Evolutionary conservation across 1,140 invertebrate species (phyloP), one percentile per base, ranked within the genome.

Genomic region (Babylonia areolata): DNA sequence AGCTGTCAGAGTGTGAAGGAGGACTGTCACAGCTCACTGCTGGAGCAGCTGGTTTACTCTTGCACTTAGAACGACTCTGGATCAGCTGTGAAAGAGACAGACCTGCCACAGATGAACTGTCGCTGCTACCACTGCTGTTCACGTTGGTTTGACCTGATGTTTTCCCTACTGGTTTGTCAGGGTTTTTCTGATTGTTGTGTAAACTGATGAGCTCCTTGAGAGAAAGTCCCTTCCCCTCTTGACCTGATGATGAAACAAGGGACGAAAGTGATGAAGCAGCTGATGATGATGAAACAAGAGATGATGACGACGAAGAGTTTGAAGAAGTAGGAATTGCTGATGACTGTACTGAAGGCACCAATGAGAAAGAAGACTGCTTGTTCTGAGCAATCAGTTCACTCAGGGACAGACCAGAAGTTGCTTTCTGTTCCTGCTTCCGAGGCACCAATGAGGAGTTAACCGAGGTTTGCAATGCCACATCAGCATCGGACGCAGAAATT

Each of bases 21-120:
- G 40, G 28, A 51, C 31, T 58, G 20, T 81, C n/a, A n/a, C 0
- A 17, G 37, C 31, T 31, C 31, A 11, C 28, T 64, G 69, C 39
- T 42, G 51, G 78, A 33, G 46, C 3, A 33, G 2, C 23, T 23
- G 78, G 40, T 54, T 80, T 51, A 17, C 11, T 31, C 12, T 42
- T 42, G 6, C 9, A 23, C 37, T 51, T 3, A 31, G 78, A 54
- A 20, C 54, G 40, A 17, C 35, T 40, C 58, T 31, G 73, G 37
- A 71, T 40, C 71, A 84, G 82, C 20, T 84, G 35, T n/a, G 69
- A 23, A n/a, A 84, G 82, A 15, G 69, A 84, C 23, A 33, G 64
- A 42, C 82, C 69, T 71, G 35, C 3, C 2, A 12, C 9, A n/a
- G 40, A 39, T 33, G n/a, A 35, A 31, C 28, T 79, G 9, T 46